Conservation (phyloP, 2,888 invertebrate genomes). For the Therioaphis trifolii region DNA sequence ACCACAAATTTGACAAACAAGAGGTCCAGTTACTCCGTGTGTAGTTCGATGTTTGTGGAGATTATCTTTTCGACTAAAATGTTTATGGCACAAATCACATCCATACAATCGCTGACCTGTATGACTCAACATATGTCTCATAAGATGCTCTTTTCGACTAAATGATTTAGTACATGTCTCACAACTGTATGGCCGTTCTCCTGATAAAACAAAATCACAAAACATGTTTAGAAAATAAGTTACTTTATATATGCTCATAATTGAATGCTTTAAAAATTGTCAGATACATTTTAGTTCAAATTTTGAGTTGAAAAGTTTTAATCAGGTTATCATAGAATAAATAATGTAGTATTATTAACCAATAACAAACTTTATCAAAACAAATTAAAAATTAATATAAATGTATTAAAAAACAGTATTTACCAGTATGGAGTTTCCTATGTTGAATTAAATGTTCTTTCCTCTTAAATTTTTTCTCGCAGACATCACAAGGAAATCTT, state of each 20-base stretch:
- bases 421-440: slow-evolving; percentile 75
- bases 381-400: no score
- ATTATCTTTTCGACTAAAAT: slow-evolving; percentile 67
- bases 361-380: no score
- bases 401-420: not conserved
- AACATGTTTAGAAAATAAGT: not conserved
- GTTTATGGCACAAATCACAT: slow-evolving; percentile 66
- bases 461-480: slow-evolving; percentile 76
- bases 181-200: slow-evolving; percentile 65
- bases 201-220: not conserved
- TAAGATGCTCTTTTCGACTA: slow-evolving; percentile 67
- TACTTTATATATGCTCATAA: not conserved
- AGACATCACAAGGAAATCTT: slow-evolving; percentile 71
- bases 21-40: slow-evolving; percentile 68
- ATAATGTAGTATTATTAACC: no score
- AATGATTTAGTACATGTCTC: slow-evolving; percentile 67
- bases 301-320: no score
- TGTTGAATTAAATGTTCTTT: slow-evolving; percentile 79
- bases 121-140: slow-evolving; percentile 66
- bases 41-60: slow-evolving; percentile 66
- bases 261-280: no score
- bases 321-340: no score
- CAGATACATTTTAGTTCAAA: no score
- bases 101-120: slow-evolving; percentile 65
- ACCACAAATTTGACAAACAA: slow-evolving; percentile 69